Conservation (phyloP, 2,797 vertebrate species). For the Acrossocheilus wenchowensis region DNA sequence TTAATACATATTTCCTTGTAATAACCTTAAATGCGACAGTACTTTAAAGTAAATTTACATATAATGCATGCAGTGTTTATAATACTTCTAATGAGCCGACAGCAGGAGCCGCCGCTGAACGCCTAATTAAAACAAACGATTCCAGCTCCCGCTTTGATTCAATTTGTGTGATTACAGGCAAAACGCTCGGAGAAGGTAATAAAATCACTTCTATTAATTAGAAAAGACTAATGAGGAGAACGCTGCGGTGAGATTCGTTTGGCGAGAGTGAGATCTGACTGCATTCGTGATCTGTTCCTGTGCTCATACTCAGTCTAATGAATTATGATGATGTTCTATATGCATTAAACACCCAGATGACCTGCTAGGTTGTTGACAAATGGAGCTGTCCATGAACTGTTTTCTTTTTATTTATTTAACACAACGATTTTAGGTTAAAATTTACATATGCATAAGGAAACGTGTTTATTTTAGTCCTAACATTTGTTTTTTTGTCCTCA, state of each 20-base stretch:
- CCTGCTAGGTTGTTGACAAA: background rate
- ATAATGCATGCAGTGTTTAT: too few relatives aligned
- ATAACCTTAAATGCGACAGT: too few relatives aligned
- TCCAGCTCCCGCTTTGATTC: slow-evolving; percentile 8
- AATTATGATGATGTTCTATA: background rate
- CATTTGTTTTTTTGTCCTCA: background rate
- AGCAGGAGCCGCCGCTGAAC: slow-evolving; percentile 2
- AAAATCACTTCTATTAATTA: slow-evolving; percentile 29
- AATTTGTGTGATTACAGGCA: slow-evolving; percentile 28
- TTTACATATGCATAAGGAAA: background rate
- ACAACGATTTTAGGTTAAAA: background rate
- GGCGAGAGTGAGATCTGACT: background rate
- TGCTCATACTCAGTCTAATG: background rate
- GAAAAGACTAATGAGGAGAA: slow-evolving; percentile 14
- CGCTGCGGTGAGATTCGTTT: background rate
- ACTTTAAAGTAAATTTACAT: too few relatives aligned
- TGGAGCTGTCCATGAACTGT: background rate
- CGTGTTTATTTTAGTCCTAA: background rate
- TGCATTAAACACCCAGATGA: background rate
- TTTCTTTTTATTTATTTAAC: background rate
- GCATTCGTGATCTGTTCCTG: too few relatives aligned
- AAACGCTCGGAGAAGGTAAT: slow-evolving; percentile 17
- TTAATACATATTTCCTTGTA: too few relatives aligned
- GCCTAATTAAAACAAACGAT: slow-evolving; percentile 30
- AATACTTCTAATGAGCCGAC: background rate